Percentiles rank a stretch among this genome's conserved stretches.
Conservation (phyloP, 2,797 vertebrate species). For the Vireo griseus region DNA sequence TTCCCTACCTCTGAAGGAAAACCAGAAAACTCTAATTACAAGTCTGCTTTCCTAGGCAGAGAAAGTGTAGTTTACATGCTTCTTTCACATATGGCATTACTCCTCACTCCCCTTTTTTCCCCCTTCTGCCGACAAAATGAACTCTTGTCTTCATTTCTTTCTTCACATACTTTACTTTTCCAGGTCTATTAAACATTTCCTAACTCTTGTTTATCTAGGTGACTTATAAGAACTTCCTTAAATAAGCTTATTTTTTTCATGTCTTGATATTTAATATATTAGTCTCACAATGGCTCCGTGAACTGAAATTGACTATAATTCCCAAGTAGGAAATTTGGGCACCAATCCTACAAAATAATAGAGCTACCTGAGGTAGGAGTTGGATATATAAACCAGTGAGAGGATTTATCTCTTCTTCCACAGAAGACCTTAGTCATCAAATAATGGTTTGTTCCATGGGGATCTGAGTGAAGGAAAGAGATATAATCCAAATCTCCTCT, state of each 20-base stretch:
- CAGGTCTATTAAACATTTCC: background rate
- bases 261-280: background rate
- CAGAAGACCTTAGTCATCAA: background rate
- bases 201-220: background rate
- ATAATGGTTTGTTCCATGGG: background rate
- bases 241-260: background rate
- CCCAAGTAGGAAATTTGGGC: background rate
- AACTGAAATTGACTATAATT: background rate
- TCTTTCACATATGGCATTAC: background rate
- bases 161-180: background rate
- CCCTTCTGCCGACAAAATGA: background rate
- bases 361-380: background rate
- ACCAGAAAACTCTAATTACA: background rate
- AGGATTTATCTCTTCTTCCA: background rate
- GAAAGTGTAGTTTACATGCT: background rate
- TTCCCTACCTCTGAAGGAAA: background rate
- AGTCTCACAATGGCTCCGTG: background rate
- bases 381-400: background rate
- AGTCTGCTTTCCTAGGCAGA: background rate
- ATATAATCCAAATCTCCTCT: background rate
- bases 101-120: accelerated
- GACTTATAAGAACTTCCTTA: background rate
- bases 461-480: background rate
- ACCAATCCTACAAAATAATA: background rate
- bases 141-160: background rate